Evolutionary conservation across 2,797 vertebrate species (phyloP), one percentile per base, ranked within the genome.

Genomic region (Lepilemur septentrionalis): DNA sequence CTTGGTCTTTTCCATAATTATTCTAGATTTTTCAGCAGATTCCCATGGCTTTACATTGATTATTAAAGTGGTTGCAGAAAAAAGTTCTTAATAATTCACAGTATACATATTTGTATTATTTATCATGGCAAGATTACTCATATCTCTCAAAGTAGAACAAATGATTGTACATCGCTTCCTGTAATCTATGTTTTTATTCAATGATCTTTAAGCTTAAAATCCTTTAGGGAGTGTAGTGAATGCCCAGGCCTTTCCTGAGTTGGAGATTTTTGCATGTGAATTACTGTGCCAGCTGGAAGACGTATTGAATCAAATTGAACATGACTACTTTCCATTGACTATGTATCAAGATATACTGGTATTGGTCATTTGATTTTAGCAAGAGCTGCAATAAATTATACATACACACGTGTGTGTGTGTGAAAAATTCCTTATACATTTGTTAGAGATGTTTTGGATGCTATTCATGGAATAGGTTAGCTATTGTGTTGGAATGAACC

Each of bases 231-330:
- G 13, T 46, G 5, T 46, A 78, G n/a, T 75, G 48, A 43, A 32
- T n/a, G 25, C 2, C 6, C n/a, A 91, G 43, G 63, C 0, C 23
- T 90, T 57, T 72, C 43, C 8, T 61, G 35, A 69, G 14, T 28
- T 83, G 75, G 55, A 41, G 35, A 69, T 28, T 97, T 97, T 91
- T 97, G 38, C 43, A n/a, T 63, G 75, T 75, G 20, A 93, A 61
- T 83, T 75, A 50, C 32, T 46, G n/a, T 93, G 46, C 83, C 65
- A 73, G 59, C 14, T 72, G 30, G 28, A 72, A 82, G 50, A 73
- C 41, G 13, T 88, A 57, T 67, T 82, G 43, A 90, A 87, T 79
- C 41, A 87, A 73, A 91, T 52, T 90, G 46, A 90, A 82, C 23
- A 79, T 2, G 5, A 55, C 69, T 73, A 61, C 61, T 89, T 84